Evolutionary conservation across 1,140 invertebrate species (phyloP), one percentile per base, ranked within the genome.

Genomic region (Drosophila sp.): DNA sequence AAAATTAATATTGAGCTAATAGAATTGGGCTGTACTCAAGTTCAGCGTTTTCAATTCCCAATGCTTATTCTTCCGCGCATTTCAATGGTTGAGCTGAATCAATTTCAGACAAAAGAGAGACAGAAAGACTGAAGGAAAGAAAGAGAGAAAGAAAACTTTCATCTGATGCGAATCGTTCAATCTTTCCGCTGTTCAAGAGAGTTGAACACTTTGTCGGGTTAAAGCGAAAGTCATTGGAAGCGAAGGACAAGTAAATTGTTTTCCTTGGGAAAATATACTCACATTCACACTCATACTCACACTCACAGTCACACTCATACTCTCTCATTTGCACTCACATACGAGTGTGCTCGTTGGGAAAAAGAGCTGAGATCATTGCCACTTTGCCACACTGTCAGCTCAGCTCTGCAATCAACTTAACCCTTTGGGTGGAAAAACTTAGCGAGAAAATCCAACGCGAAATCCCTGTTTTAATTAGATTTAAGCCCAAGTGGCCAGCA

Each of bases 391-490:
- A 41, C 46, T 41, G 61, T 53, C 61, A 53, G 48, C n/a, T 11
- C 25, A 21, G 32, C 43, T 29, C 11, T 53, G 76, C 72, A 76
- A 83, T 76, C 76, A 76, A 63, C 59, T 80, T 83, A 53, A 86
- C 73, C 69, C 80, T 62, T 84, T 80, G 48, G 40, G 45, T 25
- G 21, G 53, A 57, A 57, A 45, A 73, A 62, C 45, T 73, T 58
- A 45, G 27, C 59, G 62, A 76, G 40, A 50, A 80, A 80, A 84
- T 80, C 76, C 67, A 73, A 58, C 61, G 51, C 16, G 57, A 84
- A 84, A 86, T 78, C 73, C 74, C 61, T 65, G 73, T 78, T 84
- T 84, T 84, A 84, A 84, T 86, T 86, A 84, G 84, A 86, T 86
- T 84, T 80, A 84, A 78, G 51, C 80, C 78, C 80, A 86, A 78